Evolutionary conservation across 2,888 invertebrate genomes (phyloP), one percentile per base, ranked within the genome.

Genomic region (Dynastes hyllus): DNA sequence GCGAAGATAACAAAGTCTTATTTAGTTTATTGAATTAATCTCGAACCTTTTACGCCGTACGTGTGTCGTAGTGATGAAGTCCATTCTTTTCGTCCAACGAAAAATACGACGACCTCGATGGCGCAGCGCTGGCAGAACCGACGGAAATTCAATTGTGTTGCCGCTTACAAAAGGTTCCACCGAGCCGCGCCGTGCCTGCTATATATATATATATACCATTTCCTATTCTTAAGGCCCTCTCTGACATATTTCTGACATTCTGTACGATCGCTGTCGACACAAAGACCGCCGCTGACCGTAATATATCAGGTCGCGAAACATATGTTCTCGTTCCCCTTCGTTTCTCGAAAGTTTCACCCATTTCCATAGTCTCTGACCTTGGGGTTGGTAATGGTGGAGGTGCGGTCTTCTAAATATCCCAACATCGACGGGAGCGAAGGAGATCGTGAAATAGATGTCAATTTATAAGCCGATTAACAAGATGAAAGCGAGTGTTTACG

Each of bases 291-390:
- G 83, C 83, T 83, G 84, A 84, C 84, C 84, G 84, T 85, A 85
- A 86, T 86, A 86, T 84, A 85, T 86, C 85, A 86, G 82, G 80
- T 83, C 81, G 84, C 82, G 81, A 79, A 85, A 85, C 85, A 85
- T 83, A 83, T 85, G 85, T 85, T 85, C 82, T 65, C 66, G 80
- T 79, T 81, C 79, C 71, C 80, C 58, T 69, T 51, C 65, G 27
- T 76, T 63, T 55, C 55, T n/a, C 55, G 5, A 55, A 16, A 55
- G n/a, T n/a, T 55, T 8, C 32, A 37, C 4, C 32, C 32, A 37
- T 37, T 55, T 55, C 13, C 16, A 3, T 55, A n/a, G 16, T 9
- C 55, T 55, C 55, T 55, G 16, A 16, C 55, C 55, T 55, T 55
- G 55, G 6, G 16, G 4, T 51, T n/a, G 51, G n/a, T n/a, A 51